Base-by-base conservation (phyloP, 2,797 vertebrate species). In the Arremon aurantiirostris region DNA sequence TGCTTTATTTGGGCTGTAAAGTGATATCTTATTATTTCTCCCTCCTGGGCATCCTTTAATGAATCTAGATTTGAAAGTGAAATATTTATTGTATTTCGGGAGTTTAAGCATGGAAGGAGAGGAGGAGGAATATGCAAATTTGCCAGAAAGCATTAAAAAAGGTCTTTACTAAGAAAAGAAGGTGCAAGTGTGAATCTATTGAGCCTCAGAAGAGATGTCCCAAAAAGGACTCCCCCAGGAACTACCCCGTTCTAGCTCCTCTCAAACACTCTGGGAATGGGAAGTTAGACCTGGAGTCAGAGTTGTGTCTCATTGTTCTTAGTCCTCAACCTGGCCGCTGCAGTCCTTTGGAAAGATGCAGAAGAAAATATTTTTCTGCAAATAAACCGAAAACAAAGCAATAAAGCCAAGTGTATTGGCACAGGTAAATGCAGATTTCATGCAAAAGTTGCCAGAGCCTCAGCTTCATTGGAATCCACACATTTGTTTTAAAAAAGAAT, bases 1-100 rank as follows among this genome's bases (percentile, higher is more conserved):
- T 96, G 95, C 94, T 98, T 98, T 98, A 97, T 98, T 98, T 98
- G 96, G 96, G 97, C 97, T 97, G 94, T 97, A 98, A 98, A 98
- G 95, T 22, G 94, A 94, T 95, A 97, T 96, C 97, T 97, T 97
- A 97, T 98, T 98, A 98, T 98, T 98, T 96, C 95, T 97, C 86
- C 97, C 97, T 97, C 95, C 96, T 95, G 96, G 97, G 97, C 97
- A 97, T 95, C 92, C 90, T 97, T 97, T 98, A 98, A 98, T 97
- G 98, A 98, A 96, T 96, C 96, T 53, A 89, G 96, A 97, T 97
- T 98, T 97, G 97, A 96, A 98, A 97, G 97, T 95, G 97, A 97
- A 97, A 97, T 98, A 98, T 98, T 98, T 98, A 97, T 98, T 97
- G 87, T 94, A 96, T 94, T 97, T 96, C 59, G 7, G 82, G 86